Conservation (phyloP, 2,888 invertebrate genomes). For the Pimpla rufipes region DNA sequence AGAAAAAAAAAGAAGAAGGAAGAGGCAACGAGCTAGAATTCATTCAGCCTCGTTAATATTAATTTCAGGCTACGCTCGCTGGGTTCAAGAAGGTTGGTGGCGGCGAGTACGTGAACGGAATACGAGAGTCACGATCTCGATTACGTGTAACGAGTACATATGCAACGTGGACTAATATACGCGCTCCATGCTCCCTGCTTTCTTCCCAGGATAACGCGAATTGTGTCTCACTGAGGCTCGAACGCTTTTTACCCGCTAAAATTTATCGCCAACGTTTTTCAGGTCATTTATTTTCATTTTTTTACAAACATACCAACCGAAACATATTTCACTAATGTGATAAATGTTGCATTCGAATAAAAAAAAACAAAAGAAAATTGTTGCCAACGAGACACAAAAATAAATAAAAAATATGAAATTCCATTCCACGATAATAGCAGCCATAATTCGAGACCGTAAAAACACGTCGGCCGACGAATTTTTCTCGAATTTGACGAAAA, state of each 20-base stretch:
- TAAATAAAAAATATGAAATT: no score
- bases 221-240: background rate
- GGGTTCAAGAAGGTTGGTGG: slow-evolving; percentile 72
- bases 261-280: background rate
- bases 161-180: slow-evolving; percentile 34
- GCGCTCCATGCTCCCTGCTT: background rate
- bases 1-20: slow-evolving; percentile 23
- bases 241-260: background rate
- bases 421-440: no score
- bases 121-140: slow-evolving; percentile 68
- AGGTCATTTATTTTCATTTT: background rate
- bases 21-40: slow-evolving; percentile 64
- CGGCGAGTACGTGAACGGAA: slow-evolving; percentile 70
- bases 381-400: no score
- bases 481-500: background rate
- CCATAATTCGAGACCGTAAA: no score
- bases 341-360: no score
- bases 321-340: no score
- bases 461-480: no score
- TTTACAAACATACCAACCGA: background rate
- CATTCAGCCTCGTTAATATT: slow-evolving; percentile 72
- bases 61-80: slow-evolving; percentile 69
- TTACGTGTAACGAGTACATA: slow-evolving; percentile 63
- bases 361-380: background rate
- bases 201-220: slow-evolving; percentile 15